Percentiles rank a stretch among this genome's conserved stretches.
Evolutionary conservation across 2,888 invertebrate genomes (phyloP).

Genomic region (Nymphalis urticae): DNA sequence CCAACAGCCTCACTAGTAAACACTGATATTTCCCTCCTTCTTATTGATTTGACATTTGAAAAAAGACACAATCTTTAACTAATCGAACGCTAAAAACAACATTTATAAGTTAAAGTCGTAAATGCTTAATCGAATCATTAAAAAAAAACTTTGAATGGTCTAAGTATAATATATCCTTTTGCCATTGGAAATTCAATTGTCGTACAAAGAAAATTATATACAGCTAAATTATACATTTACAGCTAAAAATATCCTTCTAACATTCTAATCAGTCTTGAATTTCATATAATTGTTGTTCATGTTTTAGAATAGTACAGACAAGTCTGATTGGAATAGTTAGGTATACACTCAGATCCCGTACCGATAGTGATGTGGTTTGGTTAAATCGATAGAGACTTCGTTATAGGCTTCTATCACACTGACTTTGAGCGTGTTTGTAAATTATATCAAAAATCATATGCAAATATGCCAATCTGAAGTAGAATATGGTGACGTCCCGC

Average conservation of each 20-base stretch:
- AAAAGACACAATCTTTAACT: too few species aligned
- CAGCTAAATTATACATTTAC: slow-evolving; percentile 28
- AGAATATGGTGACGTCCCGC: too few species aligned
- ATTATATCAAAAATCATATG: neutral
- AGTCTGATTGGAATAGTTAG: slow-evolving; percentile 29
- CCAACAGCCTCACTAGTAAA: neutral
- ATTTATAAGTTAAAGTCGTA: neutral
- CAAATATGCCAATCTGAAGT: neutral
- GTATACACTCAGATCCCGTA: slow-evolving; percentile 8
- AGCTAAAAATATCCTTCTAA: slow-evolving; percentile 21
- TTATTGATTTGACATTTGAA: too few species aligned
- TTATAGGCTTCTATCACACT: slow-evolving; percentile 3
- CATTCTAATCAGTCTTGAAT: slow-evolving; percentile 29
- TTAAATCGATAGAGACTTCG: neutral
- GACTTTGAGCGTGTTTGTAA: neutral
- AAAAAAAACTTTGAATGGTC: neutral
- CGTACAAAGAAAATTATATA: slow-evolving; percentile 39
- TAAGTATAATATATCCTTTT: slow-evolving; percentile 27
- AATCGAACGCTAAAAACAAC: too few species aligned
- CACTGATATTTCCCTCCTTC: too few species aligned
- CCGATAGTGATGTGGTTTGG: neutral
- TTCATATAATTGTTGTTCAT: slow-evolving; percentile 17
- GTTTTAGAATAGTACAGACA: neutral
- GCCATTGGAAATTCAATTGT: slow-evolving; percentile 37
- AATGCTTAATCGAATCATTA: slow-evolving; percentile 8